Evolutionary conservation across 2,797 vertebrate species (phyloP).

Genomic region (Phylloscopus collybita): DNA sequence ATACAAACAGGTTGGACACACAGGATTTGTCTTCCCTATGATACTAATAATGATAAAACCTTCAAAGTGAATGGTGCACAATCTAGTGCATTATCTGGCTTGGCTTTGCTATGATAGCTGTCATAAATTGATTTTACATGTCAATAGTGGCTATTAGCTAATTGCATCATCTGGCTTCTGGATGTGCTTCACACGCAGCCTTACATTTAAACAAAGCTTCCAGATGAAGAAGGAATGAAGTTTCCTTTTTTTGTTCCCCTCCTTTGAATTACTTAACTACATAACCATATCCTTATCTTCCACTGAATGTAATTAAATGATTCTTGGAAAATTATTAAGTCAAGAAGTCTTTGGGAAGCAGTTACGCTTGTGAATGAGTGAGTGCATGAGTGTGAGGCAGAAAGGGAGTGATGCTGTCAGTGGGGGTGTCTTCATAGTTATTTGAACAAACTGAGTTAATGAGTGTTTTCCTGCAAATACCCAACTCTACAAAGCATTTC

Average conservation of each 20-base stretch:
- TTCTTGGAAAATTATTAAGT: constrained; percentile 53
- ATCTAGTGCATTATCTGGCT: constrained; percentile 25
- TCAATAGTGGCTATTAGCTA: constrained; percentile 7
- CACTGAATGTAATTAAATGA: constrained; percentile 43
- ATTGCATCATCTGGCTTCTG: constrained; percentile 16
- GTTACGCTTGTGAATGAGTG: constrained; percentile 21
- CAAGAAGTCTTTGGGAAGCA: constrained; percentile 23
- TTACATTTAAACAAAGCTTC: constrained; percentile 37
- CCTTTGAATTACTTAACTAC: constrained; percentile 56
- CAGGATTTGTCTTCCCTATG: not conserved
- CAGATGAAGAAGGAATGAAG: not conserved
- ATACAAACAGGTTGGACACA: not conserved
- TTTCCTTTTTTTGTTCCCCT: not conserved
- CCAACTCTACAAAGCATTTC: not conserved
- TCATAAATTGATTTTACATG: constrained; percentile 45
- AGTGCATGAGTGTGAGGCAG: not conserved
- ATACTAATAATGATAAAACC: not conserved
- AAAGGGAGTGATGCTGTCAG: not conserved
- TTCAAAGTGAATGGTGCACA: not conserved
- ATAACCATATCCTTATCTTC: constrained; percentile 50
- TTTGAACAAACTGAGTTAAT: not conserved
- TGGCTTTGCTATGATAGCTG: constrained; percentile 30
- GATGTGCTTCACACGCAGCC: not conserved
- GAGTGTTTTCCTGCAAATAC: not conserved
- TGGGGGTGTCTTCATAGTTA: not conserved